A percentile compares a stretch with the other conserved stretches of the same genome.
Conservation (phyloP, 2,113 vertebrate species). For the human region GRCh38 chr18:849001-849500, state of each 20-base stretch:
- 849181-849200: constrained; percentile 35
- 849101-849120: background rate
- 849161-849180: constrained; percentile 28
- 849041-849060: background rate
- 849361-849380: background rate
- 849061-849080: background rate
- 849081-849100: background rate
- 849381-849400: background rate
- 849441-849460: background rate
- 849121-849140: background rate
- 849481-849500: too few relatives aligned
- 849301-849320: constrained; percentile 18
- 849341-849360: background rate
- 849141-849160: constrained; percentile 33
- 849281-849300: constrained; percentile 16
- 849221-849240: constrained; percentile 19
- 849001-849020: background rate
- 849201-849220: constrained; percentile 42
- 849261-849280: constrained; percentile 31
- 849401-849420: background rate
- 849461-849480: too few relatives aligned
- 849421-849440: background rate
- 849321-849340: background rate
- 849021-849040: background rate
- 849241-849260: constrained; percentile 40